Conservation (phyloP, 2,888 invertebrate genomes). For the Steinernema scapterisci region DNA sequence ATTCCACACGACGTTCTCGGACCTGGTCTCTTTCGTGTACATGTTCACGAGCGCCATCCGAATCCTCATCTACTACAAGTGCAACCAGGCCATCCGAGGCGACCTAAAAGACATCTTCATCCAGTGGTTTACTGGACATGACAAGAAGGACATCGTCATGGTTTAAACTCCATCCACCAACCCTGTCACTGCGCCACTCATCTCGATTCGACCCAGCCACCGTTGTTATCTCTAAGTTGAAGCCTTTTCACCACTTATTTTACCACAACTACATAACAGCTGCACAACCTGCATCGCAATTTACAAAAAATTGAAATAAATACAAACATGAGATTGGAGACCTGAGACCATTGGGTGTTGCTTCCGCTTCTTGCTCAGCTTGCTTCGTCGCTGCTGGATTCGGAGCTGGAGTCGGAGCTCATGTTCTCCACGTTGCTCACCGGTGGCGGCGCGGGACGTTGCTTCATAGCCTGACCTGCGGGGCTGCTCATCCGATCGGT, state of each 20-base stretch:
- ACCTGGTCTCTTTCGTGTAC: slow-evolving; percentile 63
- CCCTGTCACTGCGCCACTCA: background rate
- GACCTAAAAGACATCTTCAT: slow-evolving; percentile 40
- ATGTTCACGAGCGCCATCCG: slow-evolving; percentile 66
- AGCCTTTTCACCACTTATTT: background rate
- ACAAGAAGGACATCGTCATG: slow-evolving; percentile 26
- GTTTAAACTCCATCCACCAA: background rate
- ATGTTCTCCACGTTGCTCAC: slow-evolving; percentile 43
- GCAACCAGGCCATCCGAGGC: slow-evolving; percentile 60
- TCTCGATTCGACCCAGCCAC: background rate
- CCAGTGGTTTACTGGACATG: background rate
- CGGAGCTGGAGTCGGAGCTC: slow-evolving; percentile 55
- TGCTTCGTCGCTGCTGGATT: slow-evolving; percentile 55
- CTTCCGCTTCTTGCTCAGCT: background rate
- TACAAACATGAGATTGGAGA: background rate
- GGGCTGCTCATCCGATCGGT: background rate
- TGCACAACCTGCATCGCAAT: background rate
- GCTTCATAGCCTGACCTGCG: background rate
- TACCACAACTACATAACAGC: background rate
- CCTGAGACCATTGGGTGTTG: background rate
- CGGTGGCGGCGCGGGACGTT: background rate
- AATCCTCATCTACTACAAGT: slow-evolving; percentile 63
- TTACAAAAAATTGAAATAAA: background rate
- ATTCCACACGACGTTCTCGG: slow-evolving; percentile 65
- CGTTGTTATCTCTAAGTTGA: background rate